These are phyloP conservation scores for Formica aserva DNA, from an alignment of 2,888 invertebrate genomes.

Conservation along the genomic window DNA sequence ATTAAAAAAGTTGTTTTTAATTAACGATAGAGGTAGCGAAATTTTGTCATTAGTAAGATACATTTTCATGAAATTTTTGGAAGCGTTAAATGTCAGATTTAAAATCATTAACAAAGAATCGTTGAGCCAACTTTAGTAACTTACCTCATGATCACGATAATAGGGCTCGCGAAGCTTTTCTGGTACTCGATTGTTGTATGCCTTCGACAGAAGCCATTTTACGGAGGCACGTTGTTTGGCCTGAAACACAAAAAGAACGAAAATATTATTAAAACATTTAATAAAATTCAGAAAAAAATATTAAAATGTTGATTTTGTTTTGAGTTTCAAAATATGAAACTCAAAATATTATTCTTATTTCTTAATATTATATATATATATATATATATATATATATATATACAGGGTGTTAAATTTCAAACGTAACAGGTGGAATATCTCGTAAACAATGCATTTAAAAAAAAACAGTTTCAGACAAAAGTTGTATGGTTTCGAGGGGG, in stretches of 20 bases:
- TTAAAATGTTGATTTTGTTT: not conserved
- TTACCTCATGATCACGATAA: slow-evolving; percentile 97
- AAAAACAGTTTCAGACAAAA: too few species aligned
- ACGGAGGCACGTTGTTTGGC: slow-evolving; percentile 98
- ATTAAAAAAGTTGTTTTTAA: not conserved
- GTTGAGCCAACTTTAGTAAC: not conserved
- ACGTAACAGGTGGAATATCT: too few species aligned
- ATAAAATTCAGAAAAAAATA: not conserved
- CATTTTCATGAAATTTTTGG: not conserved
- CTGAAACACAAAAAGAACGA: slow-evolving; percentile 88
- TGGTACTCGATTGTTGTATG: slow-evolving; percentile 97
- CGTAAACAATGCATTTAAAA: too few species aligned
- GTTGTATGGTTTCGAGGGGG: too few species aligned
- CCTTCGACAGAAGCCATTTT: slow-evolving; percentile 98
- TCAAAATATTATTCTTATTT: not conserved
- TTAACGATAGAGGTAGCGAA: not conserved
- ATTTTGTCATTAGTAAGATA: not conserved
- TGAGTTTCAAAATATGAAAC: not conserved
- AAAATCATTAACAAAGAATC: not conserved
- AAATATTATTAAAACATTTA: not conserved
- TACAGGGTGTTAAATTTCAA: too few species aligned
- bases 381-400: too few species aligned
- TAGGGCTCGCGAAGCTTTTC: slow-evolving; percentile 97
- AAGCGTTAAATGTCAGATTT: not conserved
- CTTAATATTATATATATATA: not conserved